Evolutionary conservation across 2,113 vertebrate genomes (phyloP).

Genomic region (Brachyistius frenatus): DNA sequence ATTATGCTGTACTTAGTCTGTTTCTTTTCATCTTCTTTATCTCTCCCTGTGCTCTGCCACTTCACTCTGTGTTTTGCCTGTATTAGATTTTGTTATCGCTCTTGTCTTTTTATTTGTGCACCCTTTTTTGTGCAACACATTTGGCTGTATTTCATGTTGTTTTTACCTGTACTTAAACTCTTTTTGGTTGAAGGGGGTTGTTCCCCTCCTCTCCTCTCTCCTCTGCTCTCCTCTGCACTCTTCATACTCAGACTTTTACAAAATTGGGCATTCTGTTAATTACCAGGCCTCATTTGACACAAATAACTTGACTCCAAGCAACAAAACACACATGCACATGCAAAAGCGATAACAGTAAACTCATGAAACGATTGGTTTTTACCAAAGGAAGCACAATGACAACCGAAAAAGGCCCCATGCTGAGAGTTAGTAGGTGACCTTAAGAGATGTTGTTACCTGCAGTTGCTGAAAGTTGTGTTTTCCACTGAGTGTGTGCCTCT

Average conservation of each 20-base stretch:
- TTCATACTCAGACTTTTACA: conserved; percentile 11
- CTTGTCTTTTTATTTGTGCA: neutral
- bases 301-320: conserved; percentile 13
- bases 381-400: neutral
- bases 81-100: conserved; percentile 7
- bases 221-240: neutral
- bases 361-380: neutral
- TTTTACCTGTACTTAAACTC: neutral
- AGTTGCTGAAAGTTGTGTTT: conserved; percentile 29
- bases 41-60: conserved; percentile 3
- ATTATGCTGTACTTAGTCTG: conserved; percentile 12
- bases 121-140: conserved; percentile 8
- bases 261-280: conserved; percentile 22
- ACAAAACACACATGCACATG: neutral
- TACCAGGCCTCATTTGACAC: conserved; percentile 26
- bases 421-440: conserved; percentile 8
- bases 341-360: neutral
- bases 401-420: neutral
- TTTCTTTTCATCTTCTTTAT: conserved; percentile 21
- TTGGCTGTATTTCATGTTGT: neutral
- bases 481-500: neutral
- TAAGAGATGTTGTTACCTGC: conserved; percentile 11
- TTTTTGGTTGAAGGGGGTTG: neutral
- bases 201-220: neutral
- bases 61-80: neutral